phyloP scores from a whole-genome alignment of 2,888 invertebrate species.

The Halictus ligatus region DNA sequence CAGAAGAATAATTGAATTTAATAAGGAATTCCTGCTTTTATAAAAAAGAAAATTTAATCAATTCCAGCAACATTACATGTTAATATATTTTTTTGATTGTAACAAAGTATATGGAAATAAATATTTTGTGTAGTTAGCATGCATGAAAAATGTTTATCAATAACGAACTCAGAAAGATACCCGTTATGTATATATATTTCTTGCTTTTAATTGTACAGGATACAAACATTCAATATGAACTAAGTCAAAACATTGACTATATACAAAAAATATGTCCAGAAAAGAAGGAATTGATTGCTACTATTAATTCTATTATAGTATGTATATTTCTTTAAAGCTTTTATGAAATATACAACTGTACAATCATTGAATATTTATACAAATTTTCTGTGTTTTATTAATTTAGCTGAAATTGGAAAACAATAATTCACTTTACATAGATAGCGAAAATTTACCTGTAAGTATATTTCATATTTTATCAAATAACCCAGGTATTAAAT shows the following conservation, averaged over 20 bases:
- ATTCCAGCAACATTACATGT: not conserved
- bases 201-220: slow-evolving; percentile 45
- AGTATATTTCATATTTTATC: slow-evolving; percentile 20
- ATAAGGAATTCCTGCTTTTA: slow-evolving; percentile 58
- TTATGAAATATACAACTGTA: not conserved
- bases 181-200: not conserved
- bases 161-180: not conserved
- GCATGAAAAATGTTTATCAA: slow-evolving; percentile 61
- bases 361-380: not conserved
- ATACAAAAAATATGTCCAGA: slow-evolving; percentile 58
- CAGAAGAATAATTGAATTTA: slow-evolving; percentile 61
- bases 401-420: slow-evolving; percentile 44
- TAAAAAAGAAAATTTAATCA: slow-evolving; percentile 34
- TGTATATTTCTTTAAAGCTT: slow-evolving; percentile 37
- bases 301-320: slow-evolving; percentile 62
- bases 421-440: slow-evolving; percentile 16
- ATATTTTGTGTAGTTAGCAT: slow-evolving; percentile 23
- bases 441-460: slow-evolving; percentile 27
- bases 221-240: slow-evolving; percentile 12
- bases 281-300: slow-evolving; percentile 59
- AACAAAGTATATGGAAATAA: slow-evolving; percentile 48
- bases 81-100: slow-evolving; percentile 30
- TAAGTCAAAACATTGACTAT: slow-evolving; percentile 56
- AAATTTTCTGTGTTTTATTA: slow-evolving; percentile 7
- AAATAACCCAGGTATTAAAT: not conserved